phyloP scores from a whole-genome alignment of 2,888 invertebrate genomes.

The Epinotia demarniana region DNA sequence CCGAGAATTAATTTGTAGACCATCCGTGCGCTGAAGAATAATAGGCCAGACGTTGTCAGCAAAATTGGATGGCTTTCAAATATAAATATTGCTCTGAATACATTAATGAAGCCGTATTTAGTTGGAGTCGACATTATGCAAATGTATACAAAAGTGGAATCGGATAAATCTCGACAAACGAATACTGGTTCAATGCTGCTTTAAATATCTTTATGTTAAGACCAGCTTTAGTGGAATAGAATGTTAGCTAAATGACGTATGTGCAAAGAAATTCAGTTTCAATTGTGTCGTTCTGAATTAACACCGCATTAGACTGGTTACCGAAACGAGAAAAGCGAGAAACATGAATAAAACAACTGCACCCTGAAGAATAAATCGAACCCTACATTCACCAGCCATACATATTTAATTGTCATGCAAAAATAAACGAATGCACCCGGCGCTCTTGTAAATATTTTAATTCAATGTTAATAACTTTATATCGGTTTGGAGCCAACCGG shows the following conservation, averaged over 20 bases:
- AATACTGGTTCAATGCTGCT: constrained; percentile 38
- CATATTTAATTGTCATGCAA: constrained; percentile 77
- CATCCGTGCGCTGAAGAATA: constrained; percentile 55
- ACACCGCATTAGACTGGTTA: constrained; percentile 54
- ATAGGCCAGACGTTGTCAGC: constrained; percentile 59
- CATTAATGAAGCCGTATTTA: constrained; percentile 39
- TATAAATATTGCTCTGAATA: constrained; percentile 40
- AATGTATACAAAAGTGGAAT: constrained; percentile 40
- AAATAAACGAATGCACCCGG: constrained; percentile 70
- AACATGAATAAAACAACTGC: constrained; percentile 74
- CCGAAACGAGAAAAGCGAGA: constrained; percentile 76
- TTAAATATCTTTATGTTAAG: constrained; percentile 33
- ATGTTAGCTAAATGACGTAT: constrained; percentile 29
- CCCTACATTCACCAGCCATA: constrained; percentile 60
- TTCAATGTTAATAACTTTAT: constrained; percentile 76
- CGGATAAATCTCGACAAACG: constrained; percentile 34
- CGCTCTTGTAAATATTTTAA: constrained; percentile 74
- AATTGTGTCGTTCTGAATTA: constrained; percentile 17
- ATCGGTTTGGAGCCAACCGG: constrained; percentile 63
- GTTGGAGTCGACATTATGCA: constrained; percentile 38
- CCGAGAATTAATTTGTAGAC: constrained; percentile 58
- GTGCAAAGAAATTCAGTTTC: background rate
- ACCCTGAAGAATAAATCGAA: constrained; percentile 66
- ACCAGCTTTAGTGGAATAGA: constrained; percentile 16
- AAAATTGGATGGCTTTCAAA: constrained; percentile 49